phyloP scores from a whole-genome alignment of 1,140 invertebrate species.

The Pemphigus obesinymphae region DNA sequence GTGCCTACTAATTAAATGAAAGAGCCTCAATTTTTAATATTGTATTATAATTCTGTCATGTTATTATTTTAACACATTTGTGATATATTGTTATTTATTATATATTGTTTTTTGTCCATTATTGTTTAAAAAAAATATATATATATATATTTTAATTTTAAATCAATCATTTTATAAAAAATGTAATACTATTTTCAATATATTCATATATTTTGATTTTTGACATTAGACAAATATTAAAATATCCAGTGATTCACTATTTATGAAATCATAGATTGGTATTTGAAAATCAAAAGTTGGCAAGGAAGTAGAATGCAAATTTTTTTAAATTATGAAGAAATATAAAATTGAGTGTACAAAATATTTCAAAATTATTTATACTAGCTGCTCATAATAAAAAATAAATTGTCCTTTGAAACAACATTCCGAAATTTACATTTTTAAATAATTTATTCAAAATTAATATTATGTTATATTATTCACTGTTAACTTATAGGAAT shows the following conservation, averaged over 20 bases:
- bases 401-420: background rate
- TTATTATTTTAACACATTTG: slow-evolving; percentile 10
- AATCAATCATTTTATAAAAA: background rate
- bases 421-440: background rate
- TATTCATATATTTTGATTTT: background rate
- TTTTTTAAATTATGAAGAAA: too few species aligned
- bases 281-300: too few species aligned
- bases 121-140: background rate
- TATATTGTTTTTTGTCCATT: background rate
- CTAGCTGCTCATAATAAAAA: too few species aligned
- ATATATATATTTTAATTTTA: background rate
- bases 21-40: background rate
- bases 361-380: too few species aligned
- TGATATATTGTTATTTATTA: slow-evolving; percentile 8
- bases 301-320: too few species aligned
- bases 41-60: background rate
- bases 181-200: background rate
- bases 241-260: background rate
- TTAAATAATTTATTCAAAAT: background rate
- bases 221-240: background rate
- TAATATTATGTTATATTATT: background rate
- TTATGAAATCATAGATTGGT: background rate
- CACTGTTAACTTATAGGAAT: background rate
- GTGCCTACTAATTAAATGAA: background rate
- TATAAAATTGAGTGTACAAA: too few species aligned